phyloP scores from a whole-genome alignment of 2,888 invertebrate species.

The Nebria brevicollis region DNA sequence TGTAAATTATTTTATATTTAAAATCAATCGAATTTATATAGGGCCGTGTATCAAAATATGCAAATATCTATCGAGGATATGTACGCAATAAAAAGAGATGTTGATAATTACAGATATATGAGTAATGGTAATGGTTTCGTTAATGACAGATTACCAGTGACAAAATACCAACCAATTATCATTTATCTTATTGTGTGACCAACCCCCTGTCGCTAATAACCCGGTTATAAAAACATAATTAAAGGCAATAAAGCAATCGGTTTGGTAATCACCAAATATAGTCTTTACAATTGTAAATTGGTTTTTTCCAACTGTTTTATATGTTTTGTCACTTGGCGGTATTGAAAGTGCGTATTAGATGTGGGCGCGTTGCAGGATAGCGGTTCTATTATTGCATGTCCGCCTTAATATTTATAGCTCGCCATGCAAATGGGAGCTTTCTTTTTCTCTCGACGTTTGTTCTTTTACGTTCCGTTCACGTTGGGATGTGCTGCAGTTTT shows the following conservation, averaged over 20 bases:
- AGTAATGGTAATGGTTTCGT: constrained; percentile 24
- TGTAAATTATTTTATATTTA: neutral
- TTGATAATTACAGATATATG: constrained; percentile 20
- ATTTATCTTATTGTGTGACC: constrained; percentile 37
- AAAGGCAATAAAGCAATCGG: constrained; percentile 22
- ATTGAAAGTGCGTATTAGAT: too few species aligned
- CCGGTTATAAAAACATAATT: constrained; percentile 36
- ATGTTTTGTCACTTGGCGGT: too few species aligned
- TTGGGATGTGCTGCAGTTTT: neutral
- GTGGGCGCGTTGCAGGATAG: neutral
- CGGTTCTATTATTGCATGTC: neutral
- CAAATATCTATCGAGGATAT: too few species aligned
- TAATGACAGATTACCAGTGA: constrained; percentile 35
- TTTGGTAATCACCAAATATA: neutral
- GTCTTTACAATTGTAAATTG: neutral
- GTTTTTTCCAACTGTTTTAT: too few species aligned
- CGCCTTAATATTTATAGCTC: neutral
- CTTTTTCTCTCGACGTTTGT: constrained; percentile 26
- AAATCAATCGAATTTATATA: neutral
- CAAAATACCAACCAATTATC: constrained; percentile 30
- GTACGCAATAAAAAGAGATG: constrained; percentile 23
- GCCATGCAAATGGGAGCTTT: neutral
- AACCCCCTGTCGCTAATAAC: constrained; percentile 24
- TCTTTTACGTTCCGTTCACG: neutral
- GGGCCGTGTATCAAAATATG: neutral